Base-by-base conservation (phyloP, 2,113 vertebrate species). In the Trachemys scripta region DNA sequence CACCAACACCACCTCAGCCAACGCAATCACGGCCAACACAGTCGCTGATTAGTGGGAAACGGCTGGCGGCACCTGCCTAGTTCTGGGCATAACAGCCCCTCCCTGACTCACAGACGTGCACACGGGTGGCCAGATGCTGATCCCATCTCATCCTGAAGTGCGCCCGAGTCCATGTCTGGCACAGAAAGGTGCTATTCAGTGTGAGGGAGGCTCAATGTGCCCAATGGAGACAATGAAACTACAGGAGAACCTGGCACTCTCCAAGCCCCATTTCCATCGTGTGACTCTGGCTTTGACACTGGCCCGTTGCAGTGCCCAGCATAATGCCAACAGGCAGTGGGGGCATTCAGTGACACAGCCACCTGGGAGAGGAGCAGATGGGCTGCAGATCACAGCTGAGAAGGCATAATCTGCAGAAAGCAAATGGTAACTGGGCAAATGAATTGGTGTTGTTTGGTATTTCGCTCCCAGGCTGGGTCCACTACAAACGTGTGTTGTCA, bases 51-150 rank as follows among this genome's bases (percentile, higher is more conserved):
- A 17, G 62, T 35, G 62, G 62, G 62, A 29, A 35, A 6, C 14
- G 29, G 13, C 14, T 62, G 29, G 29, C 7, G 31, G 10, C 16
- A 42, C 79, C 5, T 54, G 51, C 53, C 79, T 51, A 35, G 8
- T 5, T 88, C 75, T 90, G 35, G 12, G 7, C 85, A 25, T 27
- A 35, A 31, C 57, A 80, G 85, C 47, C 4, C 69, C 49, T n/a
- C 79, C 56, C 1, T 1, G 27, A 10, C 82, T 25, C 27, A 13
- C 27, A 29, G 57, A 29, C 5, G 27, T 27, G 57, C 57, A 59
- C 11, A 2, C 31, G 27, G 54, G 42, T 0, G 0, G 1, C 0
- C 16, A 20, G 31, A 62, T n/a, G 17, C 35, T n/a, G 35, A n/a
- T 69, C 65, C 35, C 35, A 8, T 69, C 65, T 16, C 16, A 4